Evolutionary conservation across 64 coral and sea anemone genomes (phyloP), one percentile per base, ranked within the genome.

Genomic region (Porites lutea): DNA sequence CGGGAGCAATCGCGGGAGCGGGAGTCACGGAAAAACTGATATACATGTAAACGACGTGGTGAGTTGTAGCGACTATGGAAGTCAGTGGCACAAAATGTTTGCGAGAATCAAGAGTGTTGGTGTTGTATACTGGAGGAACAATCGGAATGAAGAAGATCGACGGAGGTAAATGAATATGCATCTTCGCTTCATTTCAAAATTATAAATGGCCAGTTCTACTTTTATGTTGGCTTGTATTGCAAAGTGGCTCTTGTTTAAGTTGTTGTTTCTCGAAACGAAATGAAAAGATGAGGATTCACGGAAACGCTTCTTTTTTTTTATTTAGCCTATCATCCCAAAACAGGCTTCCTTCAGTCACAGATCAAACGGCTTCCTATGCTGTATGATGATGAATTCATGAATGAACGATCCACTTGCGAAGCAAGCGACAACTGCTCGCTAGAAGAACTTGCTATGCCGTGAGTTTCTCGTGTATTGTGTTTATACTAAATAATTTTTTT

Each of bases 371-470:
- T 98, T 51, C 97, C 97, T 13, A 98, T 98, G 97, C 65, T 98
- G 3, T 91, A 93, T 3, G 97, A 98, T 83, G 63, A 71, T 15
- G 91, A 90, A 1, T 96, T 88, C 74, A 74, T 61, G 60, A 55
- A 79, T 64, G 60, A 62, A 69, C 48, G 46, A 48, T 55, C 79
- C 3, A 53, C 13, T 14, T 13, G 13, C 13, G 68, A 91, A 5
- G 86, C 13, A 1, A 77, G 22, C 22, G 23, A 58, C 61, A 87
- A 45, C 51, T 7, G 19, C 3, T 4, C 3, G 5, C 55, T 93
- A 4, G 97, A 96, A 66, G 97, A 98, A 82, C 82, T 98, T 53
- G 86, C 90, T 5, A 98, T 98, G 97, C 97, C 97, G 97, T 98
- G 78, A 96, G 97, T 93, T 57, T 52, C 0, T 52, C 12, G 47